Percentiles rank a stretch among this genome's conserved stretches.
Evolutionary conservation across 2,888 invertebrate genomes (phyloP).

Genomic region (Girardia tigrina): DNA sequence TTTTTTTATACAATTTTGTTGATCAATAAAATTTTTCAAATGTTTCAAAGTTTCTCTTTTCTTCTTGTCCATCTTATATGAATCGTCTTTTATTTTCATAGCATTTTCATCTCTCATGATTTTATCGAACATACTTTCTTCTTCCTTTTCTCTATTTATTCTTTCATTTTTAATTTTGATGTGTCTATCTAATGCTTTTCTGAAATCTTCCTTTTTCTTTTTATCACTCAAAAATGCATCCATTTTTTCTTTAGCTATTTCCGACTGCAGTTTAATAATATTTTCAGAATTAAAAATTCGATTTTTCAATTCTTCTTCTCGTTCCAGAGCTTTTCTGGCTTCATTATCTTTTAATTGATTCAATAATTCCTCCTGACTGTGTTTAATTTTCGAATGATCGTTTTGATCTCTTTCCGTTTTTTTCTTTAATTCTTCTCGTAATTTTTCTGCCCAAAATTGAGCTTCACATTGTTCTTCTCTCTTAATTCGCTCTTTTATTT

Average conservation of each 20-base stretch:
- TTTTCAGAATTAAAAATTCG: background rate
- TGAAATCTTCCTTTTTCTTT: background rate
- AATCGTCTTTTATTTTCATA: background rate
- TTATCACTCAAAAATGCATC: background rate
- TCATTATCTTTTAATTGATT: background rate
- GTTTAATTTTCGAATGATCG: background rate
- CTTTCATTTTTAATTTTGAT: background rate
- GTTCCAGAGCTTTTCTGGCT: background rate
- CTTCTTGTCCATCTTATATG: background rate
- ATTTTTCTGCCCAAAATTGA: background rate
- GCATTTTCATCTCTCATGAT: slow-evolving; percentile 11
- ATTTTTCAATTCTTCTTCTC: background rate
- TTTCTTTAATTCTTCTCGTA: slow-evolving; percentile 1
- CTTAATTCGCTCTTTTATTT: background rate
- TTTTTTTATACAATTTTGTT: slow-evolving; percentile 13
- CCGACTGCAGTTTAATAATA: background rate
- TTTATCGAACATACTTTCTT: background rate
- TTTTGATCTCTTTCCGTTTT: background rate
- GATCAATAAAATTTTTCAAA: background rate
- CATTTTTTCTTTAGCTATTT: background rate
- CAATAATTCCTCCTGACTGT: background rate
- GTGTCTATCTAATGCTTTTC: background rate
- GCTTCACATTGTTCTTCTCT: slow-evolving; percentile 17
- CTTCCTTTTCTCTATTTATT: background rate
- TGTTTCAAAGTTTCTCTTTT: background rate